A percentile compares a stretch with the other conserved stretches of the same genome.
Evolutionary conservation across 2,888 invertebrate species (phyloP).

Genomic region (Erynnis tages): DNA sequence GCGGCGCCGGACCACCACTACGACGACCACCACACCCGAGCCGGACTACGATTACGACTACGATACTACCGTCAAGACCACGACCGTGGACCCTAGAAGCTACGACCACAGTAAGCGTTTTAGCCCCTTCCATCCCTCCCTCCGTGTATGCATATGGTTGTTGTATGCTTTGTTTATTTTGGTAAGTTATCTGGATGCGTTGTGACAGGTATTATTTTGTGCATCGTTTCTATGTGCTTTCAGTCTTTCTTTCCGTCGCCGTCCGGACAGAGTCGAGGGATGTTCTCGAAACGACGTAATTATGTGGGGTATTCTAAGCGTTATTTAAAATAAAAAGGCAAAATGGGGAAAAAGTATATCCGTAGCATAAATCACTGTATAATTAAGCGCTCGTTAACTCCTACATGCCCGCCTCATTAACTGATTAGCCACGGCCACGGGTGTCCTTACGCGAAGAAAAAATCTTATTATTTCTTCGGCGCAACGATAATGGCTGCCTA

Average conservation of each 20-base stretch:
- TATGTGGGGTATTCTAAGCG: neutral
- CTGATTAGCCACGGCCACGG: constrained; percentile 46
- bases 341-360: constrained; percentile 11
- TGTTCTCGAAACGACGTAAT: neutral
- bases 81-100: constrained; percentile 18
- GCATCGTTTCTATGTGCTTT: constrained; percentile 20
- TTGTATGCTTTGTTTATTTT: constrained; percentile 27
- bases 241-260: constrained; percentile 1
- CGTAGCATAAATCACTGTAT: constrained; percentile 43
- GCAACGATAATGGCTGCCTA: constrained; percentile 18
- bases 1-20: constrained; percentile 21
- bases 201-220: constrained; percentile 13
- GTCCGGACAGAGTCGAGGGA: neutral
- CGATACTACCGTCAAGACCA: constrained; percentile 17
- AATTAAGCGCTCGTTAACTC: constrained; percentile 56
- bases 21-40: constrained; percentile 16
- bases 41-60: constrained; percentile 22
- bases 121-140: constrained; percentile 20
- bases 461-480: constrained; percentile 37
- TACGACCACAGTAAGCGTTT: constrained; percentile 24
- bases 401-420: constrained; percentile 56
- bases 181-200: constrained; percentile 19
- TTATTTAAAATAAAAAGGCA: constrained; percentile 9
- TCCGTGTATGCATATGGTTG: constrained; percentile 22
- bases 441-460: constrained; percentile 35